phyloP scores from a whole-genome alignment of 2,797 vertebrate species.

The Microchirus variegatus region DNA sequence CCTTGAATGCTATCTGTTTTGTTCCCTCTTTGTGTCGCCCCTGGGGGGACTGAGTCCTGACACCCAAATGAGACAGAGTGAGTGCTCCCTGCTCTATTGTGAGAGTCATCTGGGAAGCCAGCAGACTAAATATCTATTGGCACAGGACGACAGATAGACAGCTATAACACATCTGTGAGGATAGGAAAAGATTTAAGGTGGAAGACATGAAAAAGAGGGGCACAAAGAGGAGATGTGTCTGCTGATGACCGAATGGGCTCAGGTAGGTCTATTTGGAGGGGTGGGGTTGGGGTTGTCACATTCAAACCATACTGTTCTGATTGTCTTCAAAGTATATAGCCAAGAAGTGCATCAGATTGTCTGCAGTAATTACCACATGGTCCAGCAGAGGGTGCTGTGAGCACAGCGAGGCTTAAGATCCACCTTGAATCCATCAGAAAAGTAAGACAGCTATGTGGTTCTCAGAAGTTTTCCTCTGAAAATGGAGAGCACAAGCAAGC shows the following conservation, averaged over 20 bases:
- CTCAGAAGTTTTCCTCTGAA: too few relatives aligned
- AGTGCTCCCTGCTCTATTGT: constrained; percentile 69
- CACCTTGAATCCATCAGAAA: too few relatives aligned
- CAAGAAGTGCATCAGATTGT: too few relatives aligned
- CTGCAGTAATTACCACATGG: too few relatives aligned
- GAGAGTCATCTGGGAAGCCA: constrained; percentile 60
- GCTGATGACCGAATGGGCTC: constrained; percentile 42
- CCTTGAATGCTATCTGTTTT: constrained; percentile 90
- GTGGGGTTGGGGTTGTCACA: too few relatives aligned
- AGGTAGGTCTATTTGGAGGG: constrained; percentile 17
- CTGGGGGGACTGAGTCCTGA: constrained; percentile 71
- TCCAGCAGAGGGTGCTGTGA: too few relatives aligned
- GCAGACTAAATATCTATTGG: constrained; percentile 76
- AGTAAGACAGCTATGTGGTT: too few relatives aligned
- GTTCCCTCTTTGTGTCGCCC: constrained; percentile 72
- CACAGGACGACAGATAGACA: constrained; percentile 56
- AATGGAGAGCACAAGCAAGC: too few relatives aligned
- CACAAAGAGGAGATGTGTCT: constrained; percentile 24
- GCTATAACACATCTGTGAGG: constrained; percentile 42
- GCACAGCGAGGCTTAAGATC: too few relatives aligned
- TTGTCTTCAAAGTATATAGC: too few relatives aligned
- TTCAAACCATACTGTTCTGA: too few relatives aligned
- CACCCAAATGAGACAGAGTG: constrained; percentile 78
- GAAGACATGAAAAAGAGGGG: constrained; percentile 28
- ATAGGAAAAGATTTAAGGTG: constrained; percentile 53